Evolutionary conservation across 2,113 vertebrate species (phyloP).

Genomic region (Columba janthina): DNA sequence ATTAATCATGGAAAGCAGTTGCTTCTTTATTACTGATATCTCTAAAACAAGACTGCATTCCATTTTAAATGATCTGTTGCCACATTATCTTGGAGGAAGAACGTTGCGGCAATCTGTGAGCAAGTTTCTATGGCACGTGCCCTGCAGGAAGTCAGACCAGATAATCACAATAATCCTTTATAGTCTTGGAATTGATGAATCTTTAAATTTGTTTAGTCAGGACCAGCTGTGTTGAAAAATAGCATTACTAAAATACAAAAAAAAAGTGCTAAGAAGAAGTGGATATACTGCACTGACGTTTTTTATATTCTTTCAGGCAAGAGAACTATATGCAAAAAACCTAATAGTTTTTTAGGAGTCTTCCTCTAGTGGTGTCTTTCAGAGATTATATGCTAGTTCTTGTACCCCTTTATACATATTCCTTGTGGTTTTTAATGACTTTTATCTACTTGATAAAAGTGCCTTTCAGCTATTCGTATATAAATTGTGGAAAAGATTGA

Average conservation of each 20-base stretch:
- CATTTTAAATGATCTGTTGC: background rate
- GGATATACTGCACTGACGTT: background rate
- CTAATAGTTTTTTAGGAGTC: background rate
- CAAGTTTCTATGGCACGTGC: slow-evolving; percentile 12
- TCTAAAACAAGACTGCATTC: slow-evolving; percentile 9
- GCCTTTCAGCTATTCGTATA: slow-evolving; percentile 6
- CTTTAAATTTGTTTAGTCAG: slow-evolving; percentile 64
- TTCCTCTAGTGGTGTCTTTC: background rate
- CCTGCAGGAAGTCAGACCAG: slow-evolving; percentile 37
- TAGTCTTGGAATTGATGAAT: slow-evolving; percentile 50
- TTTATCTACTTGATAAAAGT: background rate
- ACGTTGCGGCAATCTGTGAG: slow-evolving; percentile 20
- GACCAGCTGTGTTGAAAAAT: slow-evolving; percentile 59
- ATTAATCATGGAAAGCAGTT: background rate
- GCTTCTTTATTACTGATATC: background rate
- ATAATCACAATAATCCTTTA: slow-evolving; percentile 67
- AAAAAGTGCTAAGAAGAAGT: background rate
- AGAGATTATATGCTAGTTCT: background rate
- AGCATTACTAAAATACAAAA: background rate
- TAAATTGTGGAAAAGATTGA: slow-evolving; percentile 7
- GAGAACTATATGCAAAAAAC: background rate
- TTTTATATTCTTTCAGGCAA: background rate
- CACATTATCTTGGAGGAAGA: background rate
- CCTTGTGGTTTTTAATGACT: background rate
- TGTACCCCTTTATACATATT: background rate